Percentiles rank a stretch among this genome's conserved stretches.
phyloP scores from a whole-genome alignment of 2,888 invertebrate species.

The Meloe dianella region DNA sequence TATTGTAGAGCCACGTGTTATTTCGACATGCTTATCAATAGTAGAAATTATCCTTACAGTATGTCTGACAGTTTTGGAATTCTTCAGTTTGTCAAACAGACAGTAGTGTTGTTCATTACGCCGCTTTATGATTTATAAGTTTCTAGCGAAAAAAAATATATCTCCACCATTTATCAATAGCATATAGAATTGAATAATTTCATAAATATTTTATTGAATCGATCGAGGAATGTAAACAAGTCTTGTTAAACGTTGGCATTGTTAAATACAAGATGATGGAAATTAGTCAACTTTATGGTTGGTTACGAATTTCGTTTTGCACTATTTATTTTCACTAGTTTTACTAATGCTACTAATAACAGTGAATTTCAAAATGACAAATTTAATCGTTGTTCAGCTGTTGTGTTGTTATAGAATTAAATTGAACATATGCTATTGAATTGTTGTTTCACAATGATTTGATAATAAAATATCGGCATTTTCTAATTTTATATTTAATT shows the following conservation, averaged over 20 bases:
- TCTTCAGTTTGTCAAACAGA: slow-evolving; percentile 8
- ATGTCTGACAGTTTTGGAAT: slow-evolving; percentile 20
- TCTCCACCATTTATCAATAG: slow-evolving; percentile 8
- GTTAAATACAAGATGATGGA: background rate
- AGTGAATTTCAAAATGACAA: background rate
- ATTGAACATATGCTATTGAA: background rate
- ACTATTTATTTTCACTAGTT: background rate
- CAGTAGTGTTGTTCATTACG: slow-evolving; percentile 8
- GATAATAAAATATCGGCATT: background rate
- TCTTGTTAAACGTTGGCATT: background rate
- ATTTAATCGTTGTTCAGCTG: background rate
- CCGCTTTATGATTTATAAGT: slow-evolving; percentile 26
- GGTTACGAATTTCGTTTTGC: too few species aligned
- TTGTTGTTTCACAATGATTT: background rate
- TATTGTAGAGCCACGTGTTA: slow-evolving; percentile 38
- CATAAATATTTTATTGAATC: too few species aligned
- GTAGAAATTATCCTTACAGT: slow-evolving; percentile 38
- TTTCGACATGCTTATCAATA: slow-evolving; percentile 39
- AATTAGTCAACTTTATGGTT: background rate
- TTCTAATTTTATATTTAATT: background rate
- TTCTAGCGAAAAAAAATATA: slow-evolving; percentile 14
- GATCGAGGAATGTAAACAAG: too few species aligned
- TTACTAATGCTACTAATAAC: background rate
- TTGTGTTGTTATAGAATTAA: background rate
- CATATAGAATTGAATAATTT: background rate